Evolutionary conservation across 2,888 invertebrate species (phyloP), one percentile per base, ranked within the genome.

Genomic region (Troides oblongomaculatus): DNA sequence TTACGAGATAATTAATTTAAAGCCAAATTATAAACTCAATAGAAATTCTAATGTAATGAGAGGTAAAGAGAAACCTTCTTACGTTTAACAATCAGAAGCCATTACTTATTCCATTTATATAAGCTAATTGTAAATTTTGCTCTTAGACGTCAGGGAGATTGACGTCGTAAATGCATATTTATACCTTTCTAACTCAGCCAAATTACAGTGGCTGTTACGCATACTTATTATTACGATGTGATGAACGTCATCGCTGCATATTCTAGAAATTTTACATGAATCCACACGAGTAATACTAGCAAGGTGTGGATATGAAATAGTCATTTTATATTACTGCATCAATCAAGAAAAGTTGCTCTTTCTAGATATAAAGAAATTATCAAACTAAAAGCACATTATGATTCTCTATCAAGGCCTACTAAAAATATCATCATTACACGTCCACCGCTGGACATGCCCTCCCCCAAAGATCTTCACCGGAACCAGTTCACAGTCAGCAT

Each of bases 161-260:
- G 60, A 61, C 62, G 62, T 46, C 62, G 12, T 21, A 10, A 21
- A 21, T 21, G 43, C 36, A 57, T 57, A n/a, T 43, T 43, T 14
- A 62, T 21, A 39, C 62, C 21, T 39, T 46, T 46, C 46, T n/a
- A 62, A 7, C n/a, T n/a, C n/a, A 62, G 21, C n/a, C 62, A 62
- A 57, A 21, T 57, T 43, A 23, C 62, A 62, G n/a, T 46, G 14
- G 46, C 21, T 62, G 21, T 62, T 21, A 62, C n/a, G 39, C 46
- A 62, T 46, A 21, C 14, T 62, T 62, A 23, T 43, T 43, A 43
- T 62, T 62, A 62, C 43, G 10, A 21, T 36, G 14, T 62, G 25
- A 59, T 59, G 59, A 14, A 14, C 21, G 30, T 23, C 18, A 5
- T 12, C 18, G 14, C 50, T 18, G 14, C 18, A 50, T 14, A 4